phyloP scores from a whole-genome alignment of 2,113 vertebrate species.

The Sorex araneus region DNA sequence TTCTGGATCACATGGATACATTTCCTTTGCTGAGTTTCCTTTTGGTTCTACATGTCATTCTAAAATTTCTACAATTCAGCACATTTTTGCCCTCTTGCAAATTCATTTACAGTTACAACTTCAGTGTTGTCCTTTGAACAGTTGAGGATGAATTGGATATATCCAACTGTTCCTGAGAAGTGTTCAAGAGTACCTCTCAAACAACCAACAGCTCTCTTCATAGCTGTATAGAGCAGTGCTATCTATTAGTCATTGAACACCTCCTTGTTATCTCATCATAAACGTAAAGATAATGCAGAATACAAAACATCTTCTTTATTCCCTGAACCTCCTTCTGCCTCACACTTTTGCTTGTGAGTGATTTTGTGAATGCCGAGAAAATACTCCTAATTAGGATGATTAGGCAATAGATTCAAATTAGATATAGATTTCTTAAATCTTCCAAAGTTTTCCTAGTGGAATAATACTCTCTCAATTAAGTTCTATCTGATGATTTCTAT shows the following conservation, averaged over 20 bases:
- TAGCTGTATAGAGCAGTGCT: not conserved
- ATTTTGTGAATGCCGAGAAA: not conserved
- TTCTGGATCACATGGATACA: not conserved
- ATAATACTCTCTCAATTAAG: not conserved
- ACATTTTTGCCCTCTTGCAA: not conserved
- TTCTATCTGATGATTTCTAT: not conserved
- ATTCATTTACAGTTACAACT: not conserved
- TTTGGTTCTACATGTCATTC: not conserved
- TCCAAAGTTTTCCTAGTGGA: not conserved
- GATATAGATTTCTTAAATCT: too few relatives aligned
- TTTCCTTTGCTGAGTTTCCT: not conserved
- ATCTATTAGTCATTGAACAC: not conserved
- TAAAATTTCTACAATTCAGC: not conserved
- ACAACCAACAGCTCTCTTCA: not conserved
- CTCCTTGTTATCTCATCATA: not conserved
- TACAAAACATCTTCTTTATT: too few relatives aligned
- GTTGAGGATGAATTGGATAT: too few relatives aligned
- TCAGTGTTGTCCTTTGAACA: not conserved
- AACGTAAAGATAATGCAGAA: not conserved
- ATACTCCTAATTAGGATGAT: not conserved
- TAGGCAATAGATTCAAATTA: not conserved
- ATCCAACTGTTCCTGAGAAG: too few relatives aligned
- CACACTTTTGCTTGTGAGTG: too few relatives aligned
- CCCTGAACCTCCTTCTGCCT: not conserved
- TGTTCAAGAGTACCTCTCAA: not conserved